Percentiles rank a stretch among this genome's conserved stretches.
Evolutionary conservation across 2,113 vertebrate species (phyloP).

Genomic region (Synchiropus splendidus): DNA sequence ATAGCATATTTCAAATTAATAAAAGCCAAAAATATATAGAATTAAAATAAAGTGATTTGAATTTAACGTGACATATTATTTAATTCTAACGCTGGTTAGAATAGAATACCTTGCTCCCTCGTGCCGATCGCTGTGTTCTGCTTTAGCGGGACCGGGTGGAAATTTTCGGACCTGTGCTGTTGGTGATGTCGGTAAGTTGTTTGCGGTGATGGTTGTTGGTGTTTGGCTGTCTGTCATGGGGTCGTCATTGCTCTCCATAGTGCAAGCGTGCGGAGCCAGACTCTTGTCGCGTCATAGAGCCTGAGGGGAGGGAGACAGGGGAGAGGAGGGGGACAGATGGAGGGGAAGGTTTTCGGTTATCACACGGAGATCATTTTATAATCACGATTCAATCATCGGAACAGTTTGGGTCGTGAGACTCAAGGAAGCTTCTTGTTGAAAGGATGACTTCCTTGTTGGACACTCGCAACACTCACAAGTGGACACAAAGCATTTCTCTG

Average conservation of each 20-base stretch:
- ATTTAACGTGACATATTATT: no score
- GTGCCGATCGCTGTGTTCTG: slow-evolving; percentile 36
- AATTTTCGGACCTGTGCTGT: slow-evolving; percentile 33
- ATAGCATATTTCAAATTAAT: no score
- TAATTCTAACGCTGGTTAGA: no score
- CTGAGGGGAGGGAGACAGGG: slow-evolving; percentile 39
- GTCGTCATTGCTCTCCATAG: slow-evolving; percentile 58
- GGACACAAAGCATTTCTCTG: no score
- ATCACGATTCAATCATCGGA: no score
- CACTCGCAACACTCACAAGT: no score
- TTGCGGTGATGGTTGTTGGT: slow-evolving; percentile 34
- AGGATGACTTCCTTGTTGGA: no score
- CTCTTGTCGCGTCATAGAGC: slow-evolving; percentile 68
- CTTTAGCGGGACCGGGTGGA: slow-evolving; percentile 33
- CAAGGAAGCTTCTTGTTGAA: no score
- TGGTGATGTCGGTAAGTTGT: slow-evolving; percentile 14
- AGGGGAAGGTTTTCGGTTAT: slow-evolving; percentile 23
- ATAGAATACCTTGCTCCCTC: slow-evolving; percentile 54
- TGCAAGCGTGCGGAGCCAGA: slow-evolving; percentile 55
- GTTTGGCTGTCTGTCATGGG: slow-evolving; percentile 62
- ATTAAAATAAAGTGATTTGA: no score
- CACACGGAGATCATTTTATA: neutral
- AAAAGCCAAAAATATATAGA: no score
- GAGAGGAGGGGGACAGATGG: slow-evolving; percentile 2
- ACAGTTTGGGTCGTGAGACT: no score